phyloP scores from a whole-genome alignment of 2,888 invertebrate genomes.

The Elegia similella region DNA sequence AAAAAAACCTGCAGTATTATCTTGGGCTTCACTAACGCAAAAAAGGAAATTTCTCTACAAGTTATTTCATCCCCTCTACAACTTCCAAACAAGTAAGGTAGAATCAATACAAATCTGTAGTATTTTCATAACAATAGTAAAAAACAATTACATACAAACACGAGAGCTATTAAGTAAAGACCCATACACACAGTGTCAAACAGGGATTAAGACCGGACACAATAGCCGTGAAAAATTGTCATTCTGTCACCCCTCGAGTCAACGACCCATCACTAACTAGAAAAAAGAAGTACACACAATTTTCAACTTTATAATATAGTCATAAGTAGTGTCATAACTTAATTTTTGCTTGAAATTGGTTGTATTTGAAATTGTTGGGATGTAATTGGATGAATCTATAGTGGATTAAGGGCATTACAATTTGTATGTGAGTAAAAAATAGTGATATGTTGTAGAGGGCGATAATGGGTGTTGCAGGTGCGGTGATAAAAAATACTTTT shows the following conservation, averaged over 20 bases:
- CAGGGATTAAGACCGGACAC: slow-evolving; percentile 71
- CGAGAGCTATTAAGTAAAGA: slow-evolving; percentile 69
- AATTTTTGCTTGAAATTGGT: slow-evolving; percentile 18
- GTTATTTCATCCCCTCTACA: not conserved
- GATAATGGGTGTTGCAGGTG: slow-evolving; percentile 68
- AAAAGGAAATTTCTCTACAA: no score
- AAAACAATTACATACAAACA: slow-evolving; percentile 51
- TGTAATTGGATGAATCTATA: slow-evolving; percentile 78
- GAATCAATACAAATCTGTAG: slow-evolving; percentile 16
- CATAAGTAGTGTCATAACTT: slow-evolving; percentile 26
- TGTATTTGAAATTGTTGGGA: slow-evolving; percentile 50
- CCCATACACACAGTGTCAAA: slow-evolving; percentile 72
- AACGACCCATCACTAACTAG: slow-evolving; percentile 33
- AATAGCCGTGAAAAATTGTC: slow-evolving; percentile 73
- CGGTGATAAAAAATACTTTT: slow-evolving; percentile 49
- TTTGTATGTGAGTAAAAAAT: slow-evolving; percentile 75
- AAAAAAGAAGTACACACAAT: slow-evolving; percentile 27
- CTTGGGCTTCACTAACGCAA: no score
- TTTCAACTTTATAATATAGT: slow-evolving; percentile 27
- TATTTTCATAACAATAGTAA: slow-evolving; percentile 35
- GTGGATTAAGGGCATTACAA: slow-evolving; percentile 79
- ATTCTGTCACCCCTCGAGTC: slow-evolving; percentile 54
- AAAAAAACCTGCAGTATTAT: no score
- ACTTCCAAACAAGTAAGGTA: not conserved
- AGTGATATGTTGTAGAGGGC: slow-evolving; percentile 41